Evolutionary conservation across 2,888 invertebrate species (phyloP).

Genomic region (Pterostichus niger): DNA sequence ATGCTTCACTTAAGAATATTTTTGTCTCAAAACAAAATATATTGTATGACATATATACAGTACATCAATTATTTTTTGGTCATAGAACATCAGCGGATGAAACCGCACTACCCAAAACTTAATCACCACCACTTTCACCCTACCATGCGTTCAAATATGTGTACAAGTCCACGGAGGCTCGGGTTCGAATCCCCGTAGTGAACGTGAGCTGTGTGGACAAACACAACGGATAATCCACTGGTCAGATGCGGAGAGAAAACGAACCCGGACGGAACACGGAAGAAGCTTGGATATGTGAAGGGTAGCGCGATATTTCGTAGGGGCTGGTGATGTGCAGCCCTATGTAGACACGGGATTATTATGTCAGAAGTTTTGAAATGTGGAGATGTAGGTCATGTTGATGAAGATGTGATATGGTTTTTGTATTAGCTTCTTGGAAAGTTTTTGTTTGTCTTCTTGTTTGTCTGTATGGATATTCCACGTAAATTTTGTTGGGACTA

Average conservation of each 20-base stretch:
- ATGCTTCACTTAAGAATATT: too few species aligned
- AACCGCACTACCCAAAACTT: neutral
- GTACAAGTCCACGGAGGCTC: neutral
- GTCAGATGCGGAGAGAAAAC: neutral
- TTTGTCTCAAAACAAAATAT: too few species aligned
- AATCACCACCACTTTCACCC: neutral
- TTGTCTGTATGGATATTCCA: too few species aligned
- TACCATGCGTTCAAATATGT: neutral
- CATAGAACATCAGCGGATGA: too few species aligned
- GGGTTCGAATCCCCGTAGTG: conserved; percentile 14
- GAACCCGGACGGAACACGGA: too few species aligned
- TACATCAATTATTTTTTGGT: too few species aligned
- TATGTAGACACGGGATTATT: neutral
- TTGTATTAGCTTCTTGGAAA: too few species aligned
- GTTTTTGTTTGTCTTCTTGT: too few species aligned
- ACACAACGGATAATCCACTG: conserved; percentile 18
- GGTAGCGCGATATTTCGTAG: too few species aligned
- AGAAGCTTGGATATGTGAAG: neutral
- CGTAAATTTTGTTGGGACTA: too few species aligned
- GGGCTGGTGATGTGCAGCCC: neutral
- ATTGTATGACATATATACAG: too few species aligned
- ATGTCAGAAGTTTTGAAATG: conserved; percentile 15
- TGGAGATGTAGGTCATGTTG: neutral
- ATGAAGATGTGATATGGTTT: neutral
- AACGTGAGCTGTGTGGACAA: neutral